Conservation (phyloP, 1,140 invertebrate species). For the Nebria ingens region DNA sequence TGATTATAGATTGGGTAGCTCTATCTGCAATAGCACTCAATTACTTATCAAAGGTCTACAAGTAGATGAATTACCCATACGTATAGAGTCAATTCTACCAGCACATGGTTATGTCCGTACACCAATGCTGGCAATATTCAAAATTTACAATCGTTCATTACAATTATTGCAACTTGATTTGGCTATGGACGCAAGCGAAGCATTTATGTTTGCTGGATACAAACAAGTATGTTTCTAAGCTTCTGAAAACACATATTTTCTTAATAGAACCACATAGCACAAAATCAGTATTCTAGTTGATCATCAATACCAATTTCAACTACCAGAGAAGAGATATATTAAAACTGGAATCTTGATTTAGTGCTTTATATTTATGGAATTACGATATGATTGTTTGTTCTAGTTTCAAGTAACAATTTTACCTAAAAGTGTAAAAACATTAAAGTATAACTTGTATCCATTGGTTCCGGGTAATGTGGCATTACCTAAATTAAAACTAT, state of each 20-base stretch:
- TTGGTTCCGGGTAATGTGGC: conserved; percentile 56
- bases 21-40: conserved; percentile 36
- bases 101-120: conserved; percentile 62
- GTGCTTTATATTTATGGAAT: too few relatives aligned
- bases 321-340: too few relatives aligned
- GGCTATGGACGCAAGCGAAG: conserved; percentile 69
- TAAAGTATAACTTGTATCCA: conserved; percentile 65
- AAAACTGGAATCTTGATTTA: too few relatives aligned
- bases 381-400: too few relatives aligned
- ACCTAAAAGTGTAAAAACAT: conserved; percentile 45
- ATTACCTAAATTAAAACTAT: conserved; percentile 53
- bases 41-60: conserved; percentile 45
- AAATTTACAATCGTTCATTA: conserved; percentile 59
- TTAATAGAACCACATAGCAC: too few relatives aligned
- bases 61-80: conserved; percentile 57
- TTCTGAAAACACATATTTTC: too few relatives aligned
- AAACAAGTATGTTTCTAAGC: conserved; percentile 54
- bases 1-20: background rate
- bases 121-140: conserved; percentile 57
- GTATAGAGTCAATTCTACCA: conserved; percentile 59
- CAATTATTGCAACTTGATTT: conserved; percentile 62
- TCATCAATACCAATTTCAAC: too few relatives aligned
- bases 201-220: conserved; percentile 84
- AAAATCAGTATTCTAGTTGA: too few relatives aligned
- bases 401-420: conserved; percentile 54